Percentiles rank a stretch among this genome's conserved stretches.
Evolutionary conservation across 2,797 vertebrate species (phyloP).

Genomic region (Mus minutoides): DNA sequence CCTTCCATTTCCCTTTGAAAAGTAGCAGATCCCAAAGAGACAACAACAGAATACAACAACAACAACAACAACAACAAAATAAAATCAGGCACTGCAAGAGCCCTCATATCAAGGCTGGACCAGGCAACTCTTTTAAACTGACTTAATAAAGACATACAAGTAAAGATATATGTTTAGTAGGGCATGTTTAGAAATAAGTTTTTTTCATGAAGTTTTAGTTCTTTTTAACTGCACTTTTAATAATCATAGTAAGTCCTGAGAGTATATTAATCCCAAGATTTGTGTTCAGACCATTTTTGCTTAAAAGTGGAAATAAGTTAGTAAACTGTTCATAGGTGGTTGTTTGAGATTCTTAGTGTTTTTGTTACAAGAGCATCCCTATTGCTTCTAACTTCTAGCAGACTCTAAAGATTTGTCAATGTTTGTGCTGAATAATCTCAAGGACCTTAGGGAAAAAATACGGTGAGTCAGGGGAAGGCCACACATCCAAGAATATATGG

Average conservation of each 20-base stretch:
- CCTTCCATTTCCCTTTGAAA: neutral
- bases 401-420: neutral
- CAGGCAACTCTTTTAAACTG: neutral
- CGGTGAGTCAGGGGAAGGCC: neutral
- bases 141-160: neutral
- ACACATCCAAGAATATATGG: no score
- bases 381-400: neutral
- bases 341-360: neutral
- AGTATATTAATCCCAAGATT: neutral
- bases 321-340: neutral
- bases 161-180: slow-evolving; percentile 4
- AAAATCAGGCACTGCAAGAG: no score
- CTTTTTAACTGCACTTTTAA: neutral
- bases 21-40: neutral
- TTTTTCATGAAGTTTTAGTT: neutral
- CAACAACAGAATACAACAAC: neutral
- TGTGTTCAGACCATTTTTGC: neutral
- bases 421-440: neutral
- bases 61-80: no score
- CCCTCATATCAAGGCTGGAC: neutral
- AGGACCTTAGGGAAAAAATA: neutral
- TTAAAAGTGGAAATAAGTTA: neutral
- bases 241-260: neutral
- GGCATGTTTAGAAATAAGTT: neutral
- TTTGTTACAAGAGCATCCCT: neutral